Evolutionary conservation across 2,888 invertebrate species (phyloP).

Genomic region (Phymatocera aterrima): DNA sequence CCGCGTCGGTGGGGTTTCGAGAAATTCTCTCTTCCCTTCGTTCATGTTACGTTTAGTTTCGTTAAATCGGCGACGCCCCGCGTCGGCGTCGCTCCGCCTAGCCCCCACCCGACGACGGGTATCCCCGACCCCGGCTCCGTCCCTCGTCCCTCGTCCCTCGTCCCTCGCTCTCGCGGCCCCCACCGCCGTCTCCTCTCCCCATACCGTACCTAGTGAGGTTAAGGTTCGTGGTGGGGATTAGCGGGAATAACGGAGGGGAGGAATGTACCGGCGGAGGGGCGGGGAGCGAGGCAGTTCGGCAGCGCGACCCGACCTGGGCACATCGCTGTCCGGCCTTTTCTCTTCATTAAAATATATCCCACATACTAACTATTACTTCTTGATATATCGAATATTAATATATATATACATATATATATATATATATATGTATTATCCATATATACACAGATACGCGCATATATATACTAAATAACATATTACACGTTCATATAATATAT

Average conservation of each 20-base stretch:
- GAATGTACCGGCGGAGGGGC: constrained; percentile 69
- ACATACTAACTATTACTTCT: constrained; percentile 54
- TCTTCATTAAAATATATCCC: constrained; percentile 73
- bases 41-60: not conserved
- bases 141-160: not conserved
- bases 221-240: constrained; percentile 27
- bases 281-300: constrained; percentile 73
- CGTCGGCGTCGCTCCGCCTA: constrained; percentile 35
- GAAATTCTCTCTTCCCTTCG: not conserved
- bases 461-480: too few species aligned
- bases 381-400: not conserved
- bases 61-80: constrained; percentile 31
- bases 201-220: not conserved
- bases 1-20: not conserved
- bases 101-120: constrained; percentile 32
- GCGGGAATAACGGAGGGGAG: constrained; percentile 60
- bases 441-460: not conserved
- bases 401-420: constrained; percentile 9
- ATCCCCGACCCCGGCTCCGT: not conserved
- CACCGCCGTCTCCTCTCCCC: not conserved
- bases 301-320: constrained; percentile 74
- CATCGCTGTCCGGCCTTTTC: constrained; percentile 74
- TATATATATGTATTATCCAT: not conserved
- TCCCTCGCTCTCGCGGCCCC: too few species aligned
- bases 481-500: too few species aligned